Conservation (phyloP, 2,113 vertebrate species). For the Odontesthes bonariensis region DNA sequence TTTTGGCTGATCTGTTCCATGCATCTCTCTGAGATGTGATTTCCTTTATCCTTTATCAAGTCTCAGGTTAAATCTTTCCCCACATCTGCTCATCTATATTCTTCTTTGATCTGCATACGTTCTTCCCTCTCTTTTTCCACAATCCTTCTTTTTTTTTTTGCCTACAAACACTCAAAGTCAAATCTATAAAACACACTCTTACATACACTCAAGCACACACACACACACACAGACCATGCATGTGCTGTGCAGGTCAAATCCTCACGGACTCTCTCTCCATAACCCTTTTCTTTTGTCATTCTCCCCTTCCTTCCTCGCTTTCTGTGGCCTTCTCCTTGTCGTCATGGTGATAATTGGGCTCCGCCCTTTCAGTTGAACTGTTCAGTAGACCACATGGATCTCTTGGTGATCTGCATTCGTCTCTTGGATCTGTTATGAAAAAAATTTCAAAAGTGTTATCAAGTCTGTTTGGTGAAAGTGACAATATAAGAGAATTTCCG, state of each 20-base stretch:
- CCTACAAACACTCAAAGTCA: conserved; percentile 41
- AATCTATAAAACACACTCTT: conserved; percentile 40
- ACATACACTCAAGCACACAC: conserved; percentile 35
- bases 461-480: background rate
- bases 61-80: conserved; percentile 34
- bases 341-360: conserved; percentile 3
- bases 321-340: conserved; percentile 35
- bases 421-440: conserved; percentile 44
- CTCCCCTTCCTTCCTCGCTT: conserved; percentile 42
- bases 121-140: conserved; percentile 8
- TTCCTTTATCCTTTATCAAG: conserved; percentile 16
- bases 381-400: conserved; percentile 13
- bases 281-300: conserved; percentile 44
- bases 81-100: conserved; percentile 33
- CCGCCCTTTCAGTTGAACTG: conserved; percentile 24
- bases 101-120: conserved; percentile 9
- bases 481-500: background rate
- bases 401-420: conserved; percentile 26
- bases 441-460: background rate
- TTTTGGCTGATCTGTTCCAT: conserved; percentile 20
- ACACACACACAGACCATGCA: conserved; percentile 8
- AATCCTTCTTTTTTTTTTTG: conserved; percentile 9
- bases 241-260: conserved; percentile 21
- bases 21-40: background rate
- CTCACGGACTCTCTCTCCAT: conserved; percentile 11